Base-by-base conservation (phyloP, 2,888 invertebrate genomes). In the Galerucella pusilla region DNA sequence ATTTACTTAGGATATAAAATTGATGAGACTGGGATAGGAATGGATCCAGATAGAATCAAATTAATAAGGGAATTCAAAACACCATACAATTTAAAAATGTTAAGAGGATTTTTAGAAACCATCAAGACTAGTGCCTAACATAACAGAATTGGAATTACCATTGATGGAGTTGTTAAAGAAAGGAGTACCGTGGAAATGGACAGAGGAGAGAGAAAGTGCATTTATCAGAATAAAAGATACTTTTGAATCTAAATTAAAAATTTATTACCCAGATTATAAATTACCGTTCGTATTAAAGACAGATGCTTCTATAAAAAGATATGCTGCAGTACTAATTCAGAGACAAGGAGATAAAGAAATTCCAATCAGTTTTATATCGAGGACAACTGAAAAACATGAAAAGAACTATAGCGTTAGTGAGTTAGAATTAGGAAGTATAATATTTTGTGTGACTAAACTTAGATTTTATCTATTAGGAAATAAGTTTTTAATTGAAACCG, bases 101-200 rank as follows among this genome's bases (percentile, higher is more conserved):
- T 84, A 1, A 78, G 83, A 20, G 82, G 83, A 61, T 85, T 86
- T 77, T 25, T 85, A 1, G 84, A 84, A 20, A 74, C 64, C 10
- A 12, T 74, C 20, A 67, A 68, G 52, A 61, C 20, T 73, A 25
- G 20, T 57, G 7, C 12, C 57, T 9, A 57, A 57, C 12, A 16
- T 57, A n/a, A 57, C 2, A 7, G 57, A 35, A 57, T 28, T 35
- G 59, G n/a, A 20, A 60, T 16, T 68, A 42, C 42, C 57, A 59
- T 45, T 59, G 9, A 59, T 46, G n/a, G 68, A 68, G 16, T 16
- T 59, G 12, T 46, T 69, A 16, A 69, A 61, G 25, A 59, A 20
- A 25, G 25, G 59, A 25, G 25, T 59, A 59, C 59, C 20, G n/a
- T 71, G 46, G 59, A 42, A 57, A 45, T 71, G 71, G 66, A 45